These are phyloP conservation scores for Drosophila dives DNA, from an alignment of 2,888 invertebrate genomes.

Conservation along the genomic window DNA sequence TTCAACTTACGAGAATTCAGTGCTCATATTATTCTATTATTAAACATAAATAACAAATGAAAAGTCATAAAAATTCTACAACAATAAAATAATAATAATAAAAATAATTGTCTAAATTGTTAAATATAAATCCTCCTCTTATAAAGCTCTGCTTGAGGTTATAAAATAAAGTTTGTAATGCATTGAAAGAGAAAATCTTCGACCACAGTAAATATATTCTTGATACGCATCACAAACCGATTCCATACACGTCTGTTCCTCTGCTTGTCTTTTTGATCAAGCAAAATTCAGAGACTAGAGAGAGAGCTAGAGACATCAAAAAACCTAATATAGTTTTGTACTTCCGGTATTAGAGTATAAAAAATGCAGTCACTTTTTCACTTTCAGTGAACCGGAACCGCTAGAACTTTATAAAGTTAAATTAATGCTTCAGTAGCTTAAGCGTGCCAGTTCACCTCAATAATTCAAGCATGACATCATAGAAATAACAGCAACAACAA, in stretches of 20 bases:
- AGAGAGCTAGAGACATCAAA: background rate
- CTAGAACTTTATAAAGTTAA: conserved; percentile 61
- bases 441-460: conserved; percentile 65
- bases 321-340: background rate
- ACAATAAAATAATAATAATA: no score
- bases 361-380: conserved; percentile 45
- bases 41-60: background rate
- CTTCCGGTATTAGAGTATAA: background rate
- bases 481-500: conserved; percentile 48
- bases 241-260: background rate
- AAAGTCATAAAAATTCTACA: no score
- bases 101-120: background rate
- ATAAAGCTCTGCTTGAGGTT: no score
- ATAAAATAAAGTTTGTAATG: background rate
- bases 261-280: background rate
- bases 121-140: background rate
- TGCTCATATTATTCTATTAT: background rate
- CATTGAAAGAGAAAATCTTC: background rate
- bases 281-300: background rate
- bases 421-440: conserved; percentile 56
- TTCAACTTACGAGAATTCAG: background rate
- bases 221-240: background rate
- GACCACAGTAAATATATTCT: background rate
- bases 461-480: conserved; percentile 66
- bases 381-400: conserved; percentile 70